Evolutionary conservation across 2,888 invertebrate genomes (phyloP), one percentile per base, ranked within the genome.

Genomic region (Thera britannica): DNA sequence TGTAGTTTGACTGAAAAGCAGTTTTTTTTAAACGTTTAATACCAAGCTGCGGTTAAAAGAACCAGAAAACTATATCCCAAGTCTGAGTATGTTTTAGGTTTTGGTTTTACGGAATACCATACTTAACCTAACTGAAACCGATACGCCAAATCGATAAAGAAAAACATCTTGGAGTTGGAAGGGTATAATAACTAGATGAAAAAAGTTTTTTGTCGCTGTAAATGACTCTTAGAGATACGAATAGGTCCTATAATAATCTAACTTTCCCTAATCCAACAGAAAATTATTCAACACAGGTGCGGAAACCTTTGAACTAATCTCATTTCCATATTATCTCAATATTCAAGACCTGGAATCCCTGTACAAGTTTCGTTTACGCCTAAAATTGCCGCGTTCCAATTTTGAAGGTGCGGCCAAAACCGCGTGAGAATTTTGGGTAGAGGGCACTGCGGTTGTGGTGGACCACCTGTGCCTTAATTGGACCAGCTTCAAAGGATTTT

Each of bases 391-490:
- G 12, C 48, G 9, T 48, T 3, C 49, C 59, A 54, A 59, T 59
- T 55, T 60, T 36, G 55, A 5, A 58, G 34, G 35, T 41, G 52
- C 66, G 62, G 58, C 48, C 52, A 48, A 55, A 62, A 54, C 51
- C 12, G 36, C 46, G 51, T 54, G 44, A 44, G 61, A 51, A 57
- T 46, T 58, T 54, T 12, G 58, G 54, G 52, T n/a, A 54, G 58
- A 57, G 48, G 23, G n/a, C 49, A 12, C 44, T 56, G 55, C 51
- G 62, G 44, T 51, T 56, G 62, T 55, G 58, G 58, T 62, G 2
- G 23, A 35, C 66, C 70, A 70, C 67, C 67, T 70, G 70, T 34
- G 62, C 48, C 67, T 55, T 65, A 70, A 70, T 67, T 70, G 64
- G 60, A 66, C 67, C 44, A 52, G 38, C 66, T 63, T 46, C 58